phyloP scores from a whole-genome alignment of 2,888 invertebrate species.

The Rhopalosiphum nymphaeae region DNA sequence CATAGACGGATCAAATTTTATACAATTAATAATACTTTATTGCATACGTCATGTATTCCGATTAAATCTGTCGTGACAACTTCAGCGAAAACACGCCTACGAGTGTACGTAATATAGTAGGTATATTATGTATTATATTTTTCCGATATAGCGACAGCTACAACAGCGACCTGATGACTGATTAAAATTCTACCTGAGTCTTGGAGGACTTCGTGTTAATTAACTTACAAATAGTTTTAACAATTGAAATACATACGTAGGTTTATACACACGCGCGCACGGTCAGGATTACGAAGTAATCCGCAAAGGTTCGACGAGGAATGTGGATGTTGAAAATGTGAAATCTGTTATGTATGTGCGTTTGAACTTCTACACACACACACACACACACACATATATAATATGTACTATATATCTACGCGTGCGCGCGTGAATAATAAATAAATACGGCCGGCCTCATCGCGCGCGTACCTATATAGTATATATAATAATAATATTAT shows the following conservation, averaged over 20 bases:
- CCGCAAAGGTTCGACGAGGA: conserved; percentile 41
- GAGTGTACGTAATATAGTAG: background rate
- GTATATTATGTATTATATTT: background rate
- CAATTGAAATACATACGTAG: conserved; percentile 7
- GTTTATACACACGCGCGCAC: background rate
- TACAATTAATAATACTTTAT: background rate
- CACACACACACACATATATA: background rate
- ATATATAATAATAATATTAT: background rate
- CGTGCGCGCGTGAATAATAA: conserved; percentile 32
- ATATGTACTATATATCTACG: background rate
- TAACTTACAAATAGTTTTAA: conserved; percentile 53
- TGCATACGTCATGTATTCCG: background rate
- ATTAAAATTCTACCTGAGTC: conserved; percentile 50
- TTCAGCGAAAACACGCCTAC: conserved; percentile 18
- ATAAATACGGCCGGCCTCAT: conserved; percentile 29
- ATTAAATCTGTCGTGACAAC: background rate
- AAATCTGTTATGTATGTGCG: conserved; percentile 28
- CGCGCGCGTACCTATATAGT: background rate
- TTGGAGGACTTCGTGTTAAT: conserved; percentile 56
- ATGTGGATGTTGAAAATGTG: conserved; percentile 56
- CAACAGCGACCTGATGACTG: conserved; percentile 6
- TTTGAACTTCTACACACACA: conserved; percentile 5
- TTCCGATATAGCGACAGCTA: conserved; percentile 4
- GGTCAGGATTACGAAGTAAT: conserved; percentile 32
- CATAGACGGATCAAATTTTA: background rate